Conservation (phyloP, 2,797 vertebrate species). For the Tokudaia tokunoshimensis region DNA sequence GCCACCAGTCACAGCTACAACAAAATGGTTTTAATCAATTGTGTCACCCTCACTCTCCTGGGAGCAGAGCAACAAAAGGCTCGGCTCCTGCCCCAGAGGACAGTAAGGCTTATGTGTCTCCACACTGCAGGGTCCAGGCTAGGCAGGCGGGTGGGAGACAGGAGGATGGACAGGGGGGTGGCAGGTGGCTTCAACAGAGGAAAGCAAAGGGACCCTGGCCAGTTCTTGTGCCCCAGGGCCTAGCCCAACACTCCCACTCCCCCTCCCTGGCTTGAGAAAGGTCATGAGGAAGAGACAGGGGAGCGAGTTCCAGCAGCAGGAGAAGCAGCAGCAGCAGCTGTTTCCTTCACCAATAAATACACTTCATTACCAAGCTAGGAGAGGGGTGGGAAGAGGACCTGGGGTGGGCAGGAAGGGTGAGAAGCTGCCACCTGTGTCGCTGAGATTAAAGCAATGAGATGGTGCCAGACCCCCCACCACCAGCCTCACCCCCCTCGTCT, state of each 20-base stretch:
- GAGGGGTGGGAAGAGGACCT: constrained; percentile 61
- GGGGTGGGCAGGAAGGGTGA: constrained; percentile 69
- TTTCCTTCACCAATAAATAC: constrained; percentile 89
- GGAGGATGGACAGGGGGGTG: constrained; percentile 64
- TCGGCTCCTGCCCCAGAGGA: constrained; percentile 87
- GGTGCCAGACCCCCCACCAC: constrained; percentile 81
- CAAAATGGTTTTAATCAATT: constrained; percentile 87
- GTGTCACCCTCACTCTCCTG: constrained; percentile 89
- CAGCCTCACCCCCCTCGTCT: constrained; percentile 57
- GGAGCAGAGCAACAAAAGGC: constrained; percentile 89
- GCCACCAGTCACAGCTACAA: constrained; percentile 80
- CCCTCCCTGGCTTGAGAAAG: constrained; percentile 76
- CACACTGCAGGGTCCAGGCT: constrained; percentile 82
- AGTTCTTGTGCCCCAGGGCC: constrained; percentile 70
- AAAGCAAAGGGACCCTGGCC: constrained; percentile 75
- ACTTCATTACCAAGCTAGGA: constrained; percentile 85
- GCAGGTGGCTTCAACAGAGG: constrained; percentile 74
- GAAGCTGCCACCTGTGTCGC: constrained; percentile 82
- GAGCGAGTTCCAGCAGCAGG: constrained; percentile 82
- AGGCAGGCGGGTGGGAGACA: constrained; percentile 43
- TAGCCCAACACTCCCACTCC: constrained; percentile 61
- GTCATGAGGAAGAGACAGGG: constrained; percentile 79
- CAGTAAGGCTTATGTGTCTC: constrained; percentile 89
- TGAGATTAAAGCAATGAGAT: constrained; percentile 83
- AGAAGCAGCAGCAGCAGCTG: constrained; percentile 85